Base-by-base conservation (phyloP, 1,140 invertebrate genomes). In the Microvelia longipes region DNA sequence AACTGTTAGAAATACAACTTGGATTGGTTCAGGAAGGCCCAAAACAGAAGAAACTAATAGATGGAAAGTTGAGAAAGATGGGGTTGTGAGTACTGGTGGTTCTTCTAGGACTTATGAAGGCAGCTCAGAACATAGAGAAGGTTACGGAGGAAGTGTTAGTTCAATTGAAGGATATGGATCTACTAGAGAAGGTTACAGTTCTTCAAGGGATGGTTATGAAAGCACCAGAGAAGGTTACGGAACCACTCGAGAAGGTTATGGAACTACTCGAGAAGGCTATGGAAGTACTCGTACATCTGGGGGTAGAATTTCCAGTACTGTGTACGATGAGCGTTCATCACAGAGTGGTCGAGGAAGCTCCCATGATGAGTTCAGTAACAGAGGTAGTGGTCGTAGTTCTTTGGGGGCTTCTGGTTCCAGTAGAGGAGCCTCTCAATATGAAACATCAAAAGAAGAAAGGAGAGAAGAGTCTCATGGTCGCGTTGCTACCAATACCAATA, bases 51-150 rank as follows among this genome's bases (percentile, higher is more conserved):
- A 71, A 19, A 13, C 25, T 11, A 27, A 28, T 1, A 25, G 68
- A 0, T 76, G 74, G 74, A 69, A 69, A 1, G 72, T 71, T 2
- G 72, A 76, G 30, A 68, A 76, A 50, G 69, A 76, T 67, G 75
- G 75, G 19, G 14, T 67, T 5, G 61, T 75, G 2, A 66, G 71
- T 0, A 74, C 72, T 67, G 75, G 75, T 1, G 73, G 73, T 27
- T 62, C 29, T 35, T 61, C 15, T 26, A 29, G 50, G 14, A 67
- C 68, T 68, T 71, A 71, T 64, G 63, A 65, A 62, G 72, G 72
- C n/a, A 68, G 27, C 27, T 28, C 62, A 30, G 50, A 66, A 28
- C 14, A 28, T 26, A 61, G 62, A 62, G n/a, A 63, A 69, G 28
- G 62, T 61, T 65, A 13, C 24, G 63, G 2, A n/a, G n/a, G n/a